A percentile compares a stretch with the other conserved stretches of the same genome.
phyloP scores from a whole-genome alignment of 1,140 invertebrate genomes.

The Lordiphosa clarofinis region DNA sequence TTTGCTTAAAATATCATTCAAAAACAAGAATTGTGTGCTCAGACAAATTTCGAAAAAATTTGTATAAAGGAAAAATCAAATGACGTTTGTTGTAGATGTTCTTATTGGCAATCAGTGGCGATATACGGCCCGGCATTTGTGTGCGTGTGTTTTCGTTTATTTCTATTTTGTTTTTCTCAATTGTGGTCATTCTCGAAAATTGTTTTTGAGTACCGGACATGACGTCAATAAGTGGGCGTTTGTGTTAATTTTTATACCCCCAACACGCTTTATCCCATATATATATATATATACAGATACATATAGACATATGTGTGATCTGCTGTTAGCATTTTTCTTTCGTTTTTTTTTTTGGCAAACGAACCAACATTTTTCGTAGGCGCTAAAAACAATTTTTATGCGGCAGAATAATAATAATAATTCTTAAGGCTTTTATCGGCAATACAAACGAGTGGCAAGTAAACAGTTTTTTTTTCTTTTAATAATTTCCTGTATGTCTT shows the following conservation, averaged over 20 bases:
- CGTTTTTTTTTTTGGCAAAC: conserved; percentile 27
- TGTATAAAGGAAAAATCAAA: conserved; percentile 20
- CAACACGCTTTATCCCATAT: not conserved
- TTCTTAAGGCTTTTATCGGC: conserved; percentile 51
- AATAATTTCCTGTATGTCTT: conserved; percentile 71
- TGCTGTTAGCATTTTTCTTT: conserved; percentile 23
- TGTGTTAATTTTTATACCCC: conserved; percentile 61
- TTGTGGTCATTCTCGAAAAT: conserved; percentile 78
- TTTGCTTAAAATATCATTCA: conserved; percentile 13
- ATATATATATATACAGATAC: conserved; percentile 1
- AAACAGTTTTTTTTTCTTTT: conserved; percentile 7
- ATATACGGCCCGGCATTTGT: not conserved
- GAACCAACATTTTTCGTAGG: conserved; percentile 26
- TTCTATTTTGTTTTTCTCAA: conserved; percentile 77
- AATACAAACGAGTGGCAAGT: conserved; percentile 12
- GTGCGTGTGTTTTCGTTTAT: conserved; percentile 48
- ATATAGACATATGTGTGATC: conserved; percentile 10
- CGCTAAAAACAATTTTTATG: conserved; percentile 46
- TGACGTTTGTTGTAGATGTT: conserved; percentile 47
- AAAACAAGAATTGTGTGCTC: not conserved
- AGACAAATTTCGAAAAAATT: conserved; percentile 14
- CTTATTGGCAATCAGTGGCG: conserved; percentile 61
- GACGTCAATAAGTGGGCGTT: conserved; percentile 78
- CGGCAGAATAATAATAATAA: conserved; percentile 60
- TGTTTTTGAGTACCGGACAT: conserved; percentile 78